Evolutionary conservation across 2,888 invertebrate species (phyloP), one percentile per base, ranked within the genome.

Genomic region (Chrysolina haemoptera): DNA sequence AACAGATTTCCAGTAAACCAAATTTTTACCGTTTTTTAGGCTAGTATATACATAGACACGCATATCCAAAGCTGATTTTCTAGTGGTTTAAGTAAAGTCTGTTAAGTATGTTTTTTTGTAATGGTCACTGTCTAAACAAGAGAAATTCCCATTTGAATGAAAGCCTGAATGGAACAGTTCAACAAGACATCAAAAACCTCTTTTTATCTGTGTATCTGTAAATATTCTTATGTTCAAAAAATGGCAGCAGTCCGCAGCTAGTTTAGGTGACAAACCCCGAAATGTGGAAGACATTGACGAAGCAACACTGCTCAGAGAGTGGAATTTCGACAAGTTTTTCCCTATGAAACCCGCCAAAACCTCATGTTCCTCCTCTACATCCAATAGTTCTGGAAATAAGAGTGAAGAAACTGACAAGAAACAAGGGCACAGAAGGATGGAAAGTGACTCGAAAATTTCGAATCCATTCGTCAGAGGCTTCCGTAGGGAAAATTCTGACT

Each of bases 281-380:
- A 84, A 82, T 76, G 80, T 82, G 50, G 85, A 85, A 78, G 86
- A 86, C 78, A 90, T 92, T 83, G 95, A 95, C 86, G 95, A 95
- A 87, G 94, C 94, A 77, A 93, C 93, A 70, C 90, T 96, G 78
- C 90, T 96, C 82, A 94, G 94, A 88, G 95, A 96, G 85, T 96
- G 95, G 96, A 94, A 96, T 89, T 94, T 96, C 88, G 94, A 94
- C 80, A 92, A 94, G 86, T 95, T 96, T 90, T 95, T 96, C 88
- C 94, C 93, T 1, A 72, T 74, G 40, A 81, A 78, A 71, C 65
- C 77, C 67, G 70, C 76, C 59, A 69, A 70, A 73, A 70, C 77
- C 88, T 89, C 71, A 22, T 71, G 70, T 4, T 73, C 77, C 18
- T 73, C 80, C 5, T 73, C 73, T n/a, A 76, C 89, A 41, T 78